Evolutionary conservation across 2,797 vertebrate genomes (phyloP), one percentile per base, ranked within the genome.

Genomic region (Enteromius radiatus): DNA sequence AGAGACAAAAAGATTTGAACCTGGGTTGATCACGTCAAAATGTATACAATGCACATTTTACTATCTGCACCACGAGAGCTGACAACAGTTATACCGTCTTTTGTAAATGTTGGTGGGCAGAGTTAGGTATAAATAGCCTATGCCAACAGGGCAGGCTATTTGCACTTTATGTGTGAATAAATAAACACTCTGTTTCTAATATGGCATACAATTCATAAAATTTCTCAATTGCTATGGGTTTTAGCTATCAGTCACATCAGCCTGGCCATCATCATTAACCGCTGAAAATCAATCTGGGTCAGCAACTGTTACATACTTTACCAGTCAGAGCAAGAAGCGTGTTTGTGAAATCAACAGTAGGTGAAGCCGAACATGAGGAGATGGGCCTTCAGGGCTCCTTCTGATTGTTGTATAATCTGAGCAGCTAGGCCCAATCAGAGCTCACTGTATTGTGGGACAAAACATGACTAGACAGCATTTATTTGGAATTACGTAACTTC

Each of bases 381-480:
- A 67, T 12, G 23, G 28, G 23, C 28, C 61, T 67, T 36, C 14
- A 5, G 43, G 38, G 8, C 43, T 15, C 21, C 33, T 45, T 71
- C 52, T 80, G 78, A 21, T 45, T 45, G 52, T 63, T 80, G 52
- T 80, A 45, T 45, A 71, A 80, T 71, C 78, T n/a, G 21, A 63
- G n/a, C 26, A 69, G 33, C 70, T 81, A 56, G 38, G 28, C 17
- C 36, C 78, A 69, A 78, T 67, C 78, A 80, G n/a, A 80, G 65
- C 47, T 79, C 77, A 43, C 14, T 3, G 15, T 23, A 69, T 70
- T 43, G 33, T 45, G 65, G 47, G 33, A 43, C 49, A 41, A 80
- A 59, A 54, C 64, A 79, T 49, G 80, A 70, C 80, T 81, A 71
- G 59, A 82, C 45, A 15, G 31, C 56, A 63, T 74, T 81, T 82